Base-by-base conservation (phyloP, 2,797 vertebrate species). In the Acanthurus leucopareius region DNA sequence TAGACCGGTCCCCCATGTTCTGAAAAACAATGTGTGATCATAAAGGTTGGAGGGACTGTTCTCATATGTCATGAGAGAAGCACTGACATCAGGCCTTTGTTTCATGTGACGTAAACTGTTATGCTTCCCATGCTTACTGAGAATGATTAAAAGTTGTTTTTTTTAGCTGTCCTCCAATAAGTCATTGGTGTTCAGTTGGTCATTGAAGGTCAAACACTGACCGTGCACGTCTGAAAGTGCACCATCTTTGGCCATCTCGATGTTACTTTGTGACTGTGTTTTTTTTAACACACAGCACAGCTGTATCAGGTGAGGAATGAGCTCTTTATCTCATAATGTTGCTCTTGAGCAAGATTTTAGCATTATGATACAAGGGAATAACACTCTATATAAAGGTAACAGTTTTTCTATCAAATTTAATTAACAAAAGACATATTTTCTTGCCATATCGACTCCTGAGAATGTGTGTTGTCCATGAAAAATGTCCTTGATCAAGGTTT, bases 81-180 rank as follows among this genome's bases (percentile, higher is more conserved):
- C 8, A 14, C 35, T 45, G 49, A 71, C 53, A 49, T 54, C 25
- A 58, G 13, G 17, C 14, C 62, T 7, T 54, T 19, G 57, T 69
- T 63, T 74, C 13, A 15, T 44, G 11, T 49, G n/a, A 73, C 59
- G 28, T 44, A 15, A 32, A 22, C 2, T 1, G 52, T 56, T 62
- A 1, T 5, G 44, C 35, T 58, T 60, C 14, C 7, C 7, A 32
- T 19, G 20, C 19, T 49, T 5, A 53, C 9, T 35, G 25, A 60
- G 38, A 76, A 73, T 59, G 10, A 76, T 53, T 35, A 47, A 51
- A 64, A 32, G 16, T 19, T 60, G 66, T 25, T 60, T 75, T 75
- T 75, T 73, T 3, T 54, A 52, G 49, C 44, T 69, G 20, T 32
- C 57, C 15, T 59, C 15, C 40, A 5, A 54, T 54, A 44, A 71